Base-by-base conservation (phyloP, 1,140 invertebrate genomes). In the Drosophila biarmipes region DNA sequence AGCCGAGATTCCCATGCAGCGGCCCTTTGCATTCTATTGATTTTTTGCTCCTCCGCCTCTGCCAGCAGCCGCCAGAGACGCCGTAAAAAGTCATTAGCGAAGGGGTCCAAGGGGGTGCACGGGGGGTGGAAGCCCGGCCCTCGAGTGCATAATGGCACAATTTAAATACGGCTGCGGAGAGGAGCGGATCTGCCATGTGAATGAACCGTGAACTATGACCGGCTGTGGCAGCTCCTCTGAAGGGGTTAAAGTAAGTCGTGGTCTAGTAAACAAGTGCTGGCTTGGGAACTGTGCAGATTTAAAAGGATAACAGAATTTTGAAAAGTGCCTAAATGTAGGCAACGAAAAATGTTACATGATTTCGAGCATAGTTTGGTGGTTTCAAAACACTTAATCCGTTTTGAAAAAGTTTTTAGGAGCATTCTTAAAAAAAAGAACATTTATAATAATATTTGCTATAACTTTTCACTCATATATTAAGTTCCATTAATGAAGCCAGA, bases 71-170 rank as follows among this genome's bases (percentile, higher is more conserved):
- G 38, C 58, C 67, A 78, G 75, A 66, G 78, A 73, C 43, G 81
- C 78, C 78, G 85, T 85, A 81, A 85, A 85, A 85, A 85, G 81
- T 86, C 78, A 86, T 86, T 87, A 86, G 81, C 85, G 77, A 73
- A 71, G 34, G 64, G 63, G 46, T 46, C 7, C 5, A n/a, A 27
- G 14, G 6, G 42, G 19, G 19, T 7, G n/a, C n/a, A n/a, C n/a
- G 21, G 43, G 43, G 19, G 24, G 21, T 2, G 21, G 2, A 14
- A n/a, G n/a, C 21, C 54, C 37, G 51, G 55, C 35, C 61, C 72
- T 78, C 49, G 74, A 87, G 81, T 86, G 81, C 78, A 86, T 87
- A 86, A 86, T 86, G 82, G 82, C 84, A 86, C 82, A 86, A 86
- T 86, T 86, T 86, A 86, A 86, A 86, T 87, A 79, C 81, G 82